A percentile compares a stretch with the other conserved stretches of the same genome.
These are phyloP conservation scores for Drepana falcataria DNA, from an alignment of 2,888 invertebrate species.

Conservation along the genomic window DNA sequence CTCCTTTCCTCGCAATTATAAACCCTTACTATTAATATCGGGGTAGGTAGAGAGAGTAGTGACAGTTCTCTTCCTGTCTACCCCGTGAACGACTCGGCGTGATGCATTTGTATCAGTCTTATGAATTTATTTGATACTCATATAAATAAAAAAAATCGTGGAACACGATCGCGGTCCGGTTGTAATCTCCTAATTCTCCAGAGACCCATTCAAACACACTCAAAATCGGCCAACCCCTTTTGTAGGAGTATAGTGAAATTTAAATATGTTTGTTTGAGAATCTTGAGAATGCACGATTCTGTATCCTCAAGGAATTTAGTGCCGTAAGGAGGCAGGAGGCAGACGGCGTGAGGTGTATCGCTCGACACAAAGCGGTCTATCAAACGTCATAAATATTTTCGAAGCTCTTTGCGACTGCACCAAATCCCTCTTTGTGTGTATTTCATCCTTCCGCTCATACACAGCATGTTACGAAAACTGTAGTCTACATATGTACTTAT, in stretches of 20 bases:
- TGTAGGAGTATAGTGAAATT: not conserved
- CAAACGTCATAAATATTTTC: slow-evolving; percentile 73
- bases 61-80: too few species aligned
- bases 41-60: too few species aligned
- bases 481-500: not conserved
- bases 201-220: too few species aligned
- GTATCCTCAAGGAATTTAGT: not conserved
- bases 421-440: slow-evolving; percentile 60
- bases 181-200: too few species aligned
- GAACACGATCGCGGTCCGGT: too few species aligned
- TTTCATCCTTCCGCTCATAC: slow-evolving; percentile 32
- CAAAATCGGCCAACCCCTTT: too few species aligned
- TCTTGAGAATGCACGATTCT: not conserved
- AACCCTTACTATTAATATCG: too few species aligned
- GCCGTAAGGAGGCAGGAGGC: not conserved
- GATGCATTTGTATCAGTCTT: too few species aligned
- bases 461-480: slow-evolving; percentile 33
- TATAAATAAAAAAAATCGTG: too few species aligned
- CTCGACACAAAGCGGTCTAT: slow-evolving; percentile 63
- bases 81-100: too few species aligned
- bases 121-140: too few species aligned
- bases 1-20: too few species aligned
- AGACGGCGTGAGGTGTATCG: slow-evolving; percentile 22
- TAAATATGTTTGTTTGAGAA: slow-evolving; percentile 1
- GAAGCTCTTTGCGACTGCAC: slow-evolving; percentile 48